Percentiles rank a stretch among this genome's conserved stretches.
Conservation (phyloP, 2,888 invertebrate species). For the Physocephala rufipes region DNA sequence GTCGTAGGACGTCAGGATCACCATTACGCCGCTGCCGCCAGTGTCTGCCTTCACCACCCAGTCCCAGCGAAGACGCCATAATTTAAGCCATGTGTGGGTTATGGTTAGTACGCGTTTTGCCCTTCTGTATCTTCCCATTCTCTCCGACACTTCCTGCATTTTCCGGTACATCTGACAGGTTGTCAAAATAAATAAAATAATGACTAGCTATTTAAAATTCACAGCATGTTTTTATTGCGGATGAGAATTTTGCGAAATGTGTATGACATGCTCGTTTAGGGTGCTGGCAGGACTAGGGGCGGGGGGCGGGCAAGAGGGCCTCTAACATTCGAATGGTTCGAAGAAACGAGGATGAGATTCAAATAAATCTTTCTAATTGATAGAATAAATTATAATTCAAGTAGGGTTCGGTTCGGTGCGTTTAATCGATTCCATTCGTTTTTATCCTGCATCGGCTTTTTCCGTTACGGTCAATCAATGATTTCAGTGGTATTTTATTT, state of each 20-base stretch:
- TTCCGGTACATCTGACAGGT: too few relatives aligned
- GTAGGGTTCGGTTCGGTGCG: background rate
- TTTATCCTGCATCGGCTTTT: background rate
- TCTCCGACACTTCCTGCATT: background rate
- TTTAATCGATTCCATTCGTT: too few relatives aligned
- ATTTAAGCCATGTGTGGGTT: slow-evolving; percentile 27
- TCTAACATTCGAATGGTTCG: too few relatives aligned
- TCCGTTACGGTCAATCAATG: too few relatives aligned
- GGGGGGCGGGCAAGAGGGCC: too few relatives aligned
- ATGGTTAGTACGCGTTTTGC: slow-evolving; percentile 9
- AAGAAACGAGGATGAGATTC: background rate
- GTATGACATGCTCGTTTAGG: background rate
- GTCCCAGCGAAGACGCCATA: slow-evolving; percentile 3
- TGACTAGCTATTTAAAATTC: slow-evolving; percentile 25
- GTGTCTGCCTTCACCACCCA: too few relatives aligned
- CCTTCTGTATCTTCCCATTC: background rate
- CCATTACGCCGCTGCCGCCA: background rate
- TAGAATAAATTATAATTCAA: background rate
- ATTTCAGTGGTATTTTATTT: too few relatives aligned
- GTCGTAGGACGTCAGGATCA: background rate
- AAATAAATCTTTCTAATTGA: slow-evolving; percentile 24
- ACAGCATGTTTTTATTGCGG: slow-evolving; percentile 4
- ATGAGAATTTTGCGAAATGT: background rate
- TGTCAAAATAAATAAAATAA: too few relatives aligned
- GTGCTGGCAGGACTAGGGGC: too few relatives aligned